phyloP scores from a whole-genome alignment of 35 echinoderm and acorn worm species.

The Heliocidaris tuberculata region DNA sequence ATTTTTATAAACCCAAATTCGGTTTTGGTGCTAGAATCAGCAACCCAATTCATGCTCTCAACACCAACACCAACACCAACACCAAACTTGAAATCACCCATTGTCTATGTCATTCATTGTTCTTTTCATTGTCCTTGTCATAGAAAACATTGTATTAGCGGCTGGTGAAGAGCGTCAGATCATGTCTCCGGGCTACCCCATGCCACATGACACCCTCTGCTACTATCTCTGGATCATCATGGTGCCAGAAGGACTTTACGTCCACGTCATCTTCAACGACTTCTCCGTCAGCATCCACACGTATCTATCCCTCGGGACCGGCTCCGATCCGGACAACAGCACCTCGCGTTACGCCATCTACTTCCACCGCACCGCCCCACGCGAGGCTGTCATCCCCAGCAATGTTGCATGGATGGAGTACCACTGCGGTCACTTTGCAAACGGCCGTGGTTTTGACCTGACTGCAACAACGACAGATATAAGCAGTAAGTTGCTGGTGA shows the following conservation, averaged over 20 bases:
- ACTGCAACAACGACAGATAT: not conserved
- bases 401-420: not conserved
- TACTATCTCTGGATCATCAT: slow-evolving; percentile 39
- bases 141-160: not conserved
- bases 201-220: not conserved
- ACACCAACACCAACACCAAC: too few species aligned
- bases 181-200: not conserved
- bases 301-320: slow-evolving; percentile 15
- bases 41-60: too few species aligned
- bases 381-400: slow-evolving; percentile 26
- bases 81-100: too few species aligned
- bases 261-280: not conserved
- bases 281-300: not conserved
- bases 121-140: too few species aligned
- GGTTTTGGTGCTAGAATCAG: too few species aligned
- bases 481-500: not conserved
- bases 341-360: not conserved
- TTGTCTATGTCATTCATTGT: too few species aligned
- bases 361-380: not conserved
- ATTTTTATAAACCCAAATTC: too few species aligned
- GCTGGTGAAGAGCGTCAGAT: not conserved
- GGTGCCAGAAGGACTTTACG: slow-evolving; percentile 21
- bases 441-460: slow-evolving; percentile 17
- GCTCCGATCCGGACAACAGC: not conserved
- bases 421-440: not conserved